These are phyloP conservation scores for Zaprionus capensis DNA, from an alignment of 1,140 invertebrate species.

Conservation along the genomic window DNA sequence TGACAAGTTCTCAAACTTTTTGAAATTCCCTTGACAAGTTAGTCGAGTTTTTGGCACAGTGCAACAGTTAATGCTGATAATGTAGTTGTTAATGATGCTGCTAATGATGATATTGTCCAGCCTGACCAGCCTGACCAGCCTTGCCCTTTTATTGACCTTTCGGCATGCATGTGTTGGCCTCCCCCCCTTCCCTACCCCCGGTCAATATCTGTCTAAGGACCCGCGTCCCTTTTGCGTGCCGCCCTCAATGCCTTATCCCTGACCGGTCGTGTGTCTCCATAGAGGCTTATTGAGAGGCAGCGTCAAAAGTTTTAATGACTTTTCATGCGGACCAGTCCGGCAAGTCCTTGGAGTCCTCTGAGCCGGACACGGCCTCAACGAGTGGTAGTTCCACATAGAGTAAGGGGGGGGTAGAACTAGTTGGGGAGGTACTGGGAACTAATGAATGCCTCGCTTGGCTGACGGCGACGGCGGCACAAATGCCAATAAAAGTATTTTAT, in stretches of 20 bases:
- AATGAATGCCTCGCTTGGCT: background rate
- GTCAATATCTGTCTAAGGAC: background rate
- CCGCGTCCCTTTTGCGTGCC: conserved; percentile 2
- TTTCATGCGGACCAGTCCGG: conserved; percentile 62
- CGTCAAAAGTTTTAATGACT: conserved; percentile 78
- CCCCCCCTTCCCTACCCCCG: background rate
- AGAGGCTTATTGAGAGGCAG: conserved; percentile 25
- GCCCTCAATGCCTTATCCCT: conserved; percentile 8
- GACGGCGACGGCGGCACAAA: conserved; percentile 52
- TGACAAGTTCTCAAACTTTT: background rate
- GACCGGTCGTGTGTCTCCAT: conserved; percentile 29
- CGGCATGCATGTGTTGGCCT: conserved; percentile 25
- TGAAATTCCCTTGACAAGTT: background rate
- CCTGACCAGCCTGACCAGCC: conserved; percentile 4
- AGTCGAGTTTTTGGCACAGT: conserved; percentile 3
- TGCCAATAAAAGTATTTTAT: conserved; percentile 82
- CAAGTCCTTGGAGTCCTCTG: conserved; percentile 40
- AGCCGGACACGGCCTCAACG: background rate
- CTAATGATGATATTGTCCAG: conserved; percentile 50
- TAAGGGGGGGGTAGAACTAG: conserved; percentile 58
- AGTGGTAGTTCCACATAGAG: conserved; percentile 47
- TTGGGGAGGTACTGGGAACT: conserved; percentile 1
- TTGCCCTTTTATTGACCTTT: conserved; percentile 74
- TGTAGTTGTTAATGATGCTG: conserved; percentile 39
- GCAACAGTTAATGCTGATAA: conserved; percentile 15